phyloP scores from a whole-genome alignment of 23 tunicate species.

The Trididemnum clinides region DNA sequence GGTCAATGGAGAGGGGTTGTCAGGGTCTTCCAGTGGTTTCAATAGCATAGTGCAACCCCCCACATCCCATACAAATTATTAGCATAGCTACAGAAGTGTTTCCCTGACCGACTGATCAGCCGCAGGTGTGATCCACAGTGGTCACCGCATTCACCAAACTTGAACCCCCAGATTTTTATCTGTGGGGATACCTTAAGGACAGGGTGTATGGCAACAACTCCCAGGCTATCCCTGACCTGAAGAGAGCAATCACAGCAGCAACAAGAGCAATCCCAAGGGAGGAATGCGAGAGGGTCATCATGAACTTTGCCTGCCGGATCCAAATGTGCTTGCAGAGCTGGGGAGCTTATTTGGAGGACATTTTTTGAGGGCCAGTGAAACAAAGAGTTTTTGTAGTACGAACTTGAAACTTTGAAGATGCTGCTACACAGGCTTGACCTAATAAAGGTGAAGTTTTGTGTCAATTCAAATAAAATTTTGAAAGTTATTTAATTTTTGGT shows the following conservation, averaged over 20 bases:
- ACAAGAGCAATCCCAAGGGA: slow-evolving; percentile 20
- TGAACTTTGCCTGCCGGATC: no score
- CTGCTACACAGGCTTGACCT: slow-evolving; percentile 11
- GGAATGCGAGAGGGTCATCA: slow-evolving; percentile 20
- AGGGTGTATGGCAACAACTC: slow-evolving; percentile 45
- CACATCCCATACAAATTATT: slow-evolving; percentile 33
- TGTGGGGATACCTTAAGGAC: slow-evolving; percentile 45
- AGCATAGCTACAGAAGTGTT: slow-evolving; percentile 26
- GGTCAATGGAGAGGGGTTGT: slow-evolving; percentile 37
- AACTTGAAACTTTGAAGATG: slow-evolving; percentile 16
- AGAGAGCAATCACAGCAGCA: slow-evolving; percentile 39
- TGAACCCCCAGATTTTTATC: slow-evolving; percentile 48
- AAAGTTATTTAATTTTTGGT: neutral
- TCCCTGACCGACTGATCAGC: slow-evolving; percentile 46
- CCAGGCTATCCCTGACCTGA: slow-evolving; percentile 40
- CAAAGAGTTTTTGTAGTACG: no score
- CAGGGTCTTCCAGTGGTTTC: slow-evolving; percentile 43
- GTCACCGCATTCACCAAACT: slow-evolving; percentile 53
- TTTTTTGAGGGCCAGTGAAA: no score
- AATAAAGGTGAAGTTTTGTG: neutral
- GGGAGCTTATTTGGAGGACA: slow-evolving; percentile 24
- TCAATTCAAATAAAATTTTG: neutral
- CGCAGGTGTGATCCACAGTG: slow-evolving; percentile 42
- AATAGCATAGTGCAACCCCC: slow-evolving; percentile 36
- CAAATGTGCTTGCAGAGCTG: neutral